These are phyloP conservation scores for Falco biarmicus DNA, from an alignment of 2,797 vertebrate genomes.

Conservation along the genomic window DNA sequence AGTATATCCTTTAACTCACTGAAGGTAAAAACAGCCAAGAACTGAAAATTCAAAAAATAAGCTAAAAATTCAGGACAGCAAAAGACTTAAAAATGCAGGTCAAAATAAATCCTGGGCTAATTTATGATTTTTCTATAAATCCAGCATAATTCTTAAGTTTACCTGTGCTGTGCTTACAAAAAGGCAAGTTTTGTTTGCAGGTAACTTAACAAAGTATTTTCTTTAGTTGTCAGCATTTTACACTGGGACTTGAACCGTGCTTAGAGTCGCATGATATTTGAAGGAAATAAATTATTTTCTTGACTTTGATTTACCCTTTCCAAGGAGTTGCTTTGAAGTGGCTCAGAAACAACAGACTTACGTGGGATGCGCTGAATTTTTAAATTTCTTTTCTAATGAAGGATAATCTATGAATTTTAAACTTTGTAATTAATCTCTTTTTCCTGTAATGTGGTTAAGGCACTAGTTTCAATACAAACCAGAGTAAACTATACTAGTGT, in stretches of 20 bases:
- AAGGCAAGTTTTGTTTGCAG: not conserved
- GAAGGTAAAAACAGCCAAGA: not conserved
- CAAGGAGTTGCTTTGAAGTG: not conserved
- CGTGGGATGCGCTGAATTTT: not conserved
- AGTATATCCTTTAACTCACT: not conserved
- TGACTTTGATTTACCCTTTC: not conserved
- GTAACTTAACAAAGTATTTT: not conserved
- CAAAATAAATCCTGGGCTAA: not conserved
- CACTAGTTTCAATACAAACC: not conserved
- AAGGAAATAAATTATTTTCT: not conserved
- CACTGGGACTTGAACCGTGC: not conserved
- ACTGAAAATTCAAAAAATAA: not conserved
- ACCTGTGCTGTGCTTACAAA: not conserved
- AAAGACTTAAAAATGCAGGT: not conserved
- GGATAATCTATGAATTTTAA: not conserved
- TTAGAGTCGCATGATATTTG: not conserved
- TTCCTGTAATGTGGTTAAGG: not conserved
- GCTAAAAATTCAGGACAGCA: not conserved
- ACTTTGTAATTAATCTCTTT: not conserved
- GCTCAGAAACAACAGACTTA: not conserved
- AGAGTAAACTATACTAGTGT: not conserved
- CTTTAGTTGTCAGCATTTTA: not conserved
- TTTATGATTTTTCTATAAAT: not conserved
- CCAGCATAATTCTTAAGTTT: not conserved
- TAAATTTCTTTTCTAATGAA: not conserved